phyloP scores from a whole-genome alignment of 1,140 invertebrate species.

The Cyclina sinensis region DNA sequence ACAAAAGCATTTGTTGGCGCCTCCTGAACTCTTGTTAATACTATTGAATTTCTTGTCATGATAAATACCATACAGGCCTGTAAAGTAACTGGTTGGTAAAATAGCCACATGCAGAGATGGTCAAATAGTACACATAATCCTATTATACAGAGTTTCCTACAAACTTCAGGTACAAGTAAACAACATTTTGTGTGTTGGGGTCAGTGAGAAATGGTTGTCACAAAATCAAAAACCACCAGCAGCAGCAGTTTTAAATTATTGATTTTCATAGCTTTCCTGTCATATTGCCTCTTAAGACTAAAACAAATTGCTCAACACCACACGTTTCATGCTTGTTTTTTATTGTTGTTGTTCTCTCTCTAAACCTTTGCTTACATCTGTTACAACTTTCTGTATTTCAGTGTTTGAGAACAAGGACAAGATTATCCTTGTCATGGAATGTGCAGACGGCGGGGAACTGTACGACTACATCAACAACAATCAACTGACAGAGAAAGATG shows the following conservation, averaged over 20 bases:
- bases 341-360: too few relatives aligned
- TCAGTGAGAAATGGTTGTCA: too few relatives aligned
- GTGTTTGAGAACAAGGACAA: slow-evolving; percentile 99
- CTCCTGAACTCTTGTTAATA: not conserved
- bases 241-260: too few relatives aligned
- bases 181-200: too few relatives aligned
- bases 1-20: not conserved
- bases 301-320: too few relatives aligned
- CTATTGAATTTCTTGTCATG: slow-evolving; percentile 4
- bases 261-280: too few relatives aligned
- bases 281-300: too few relatives aligned
- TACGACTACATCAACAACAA: slow-evolving; percentile 99
- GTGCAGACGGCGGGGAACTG: slow-evolving; percentile 98
- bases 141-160: not conserved
- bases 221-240: too few relatives aligned
- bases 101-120: not conserved
- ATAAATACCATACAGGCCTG: not conserved
- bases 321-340: too few relatives aligned
- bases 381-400: too few relatives aligned
- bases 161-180: not conserved
- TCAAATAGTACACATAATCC: slow-evolving; percentile 44
- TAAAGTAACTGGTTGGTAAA: not conserved
- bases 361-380: too few relatives aligned
- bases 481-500: slow-evolving; percentile 96
- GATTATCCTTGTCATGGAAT: slow-evolving; percentile 99